These are phyloP conservation scores for Hipparchia semele DNA, from an alignment of 2,888 invertebrate species.

Conservation along the genomic window DNA sequence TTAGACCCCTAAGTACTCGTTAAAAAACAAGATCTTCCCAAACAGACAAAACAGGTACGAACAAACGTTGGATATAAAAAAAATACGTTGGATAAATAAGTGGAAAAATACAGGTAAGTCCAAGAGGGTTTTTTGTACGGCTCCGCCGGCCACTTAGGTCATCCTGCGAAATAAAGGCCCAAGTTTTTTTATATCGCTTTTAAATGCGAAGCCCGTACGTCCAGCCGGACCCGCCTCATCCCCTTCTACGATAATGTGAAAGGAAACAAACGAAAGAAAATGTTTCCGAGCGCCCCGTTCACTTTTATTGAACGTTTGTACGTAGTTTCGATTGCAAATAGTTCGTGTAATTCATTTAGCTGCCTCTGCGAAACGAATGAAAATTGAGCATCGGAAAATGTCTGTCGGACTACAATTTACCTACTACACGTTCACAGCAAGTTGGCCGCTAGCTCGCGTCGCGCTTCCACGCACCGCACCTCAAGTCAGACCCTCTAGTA, in stretches of 20 bases:
- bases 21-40: conserved; percentile 81
- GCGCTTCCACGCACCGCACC: no score
- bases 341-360: conserved; percentile 78
- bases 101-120: conserved; percentile 84
- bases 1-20: conserved; percentile 82
- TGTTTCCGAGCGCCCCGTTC: conserved; percentile 75
- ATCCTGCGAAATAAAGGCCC: conserved; percentile 81
- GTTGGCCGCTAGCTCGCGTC: no score
- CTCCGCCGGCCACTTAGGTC: conserved; percentile 82
- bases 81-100: conserved; percentile 82
- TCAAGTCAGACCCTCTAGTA: no score
- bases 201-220: conserved; percentile 79
- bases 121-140: conserved; percentile 80
- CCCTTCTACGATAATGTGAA: conserved; percentile 75
- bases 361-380: conserved; percentile 58
- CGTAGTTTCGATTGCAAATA: conserved; percentile 80
- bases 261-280: conserved; percentile 82
- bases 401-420: conserved; percentile 53
- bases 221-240: conserved; percentile 70
- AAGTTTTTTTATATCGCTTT: conserved; percentile 81
- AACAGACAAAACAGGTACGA: conserved; percentile 79
- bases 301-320: conserved; percentile 75
- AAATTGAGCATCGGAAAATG: conserved; percentile 59
- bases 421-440: conserved; percentile 38
- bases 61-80: conserved; percentile 75